Percentiles rank a stretch among this genome's conserved stretches.
Evolutionary conservation across 2,113 vertebrate species (phyloP).

Genomic region (Prochilodus magdalenae): DNA sequence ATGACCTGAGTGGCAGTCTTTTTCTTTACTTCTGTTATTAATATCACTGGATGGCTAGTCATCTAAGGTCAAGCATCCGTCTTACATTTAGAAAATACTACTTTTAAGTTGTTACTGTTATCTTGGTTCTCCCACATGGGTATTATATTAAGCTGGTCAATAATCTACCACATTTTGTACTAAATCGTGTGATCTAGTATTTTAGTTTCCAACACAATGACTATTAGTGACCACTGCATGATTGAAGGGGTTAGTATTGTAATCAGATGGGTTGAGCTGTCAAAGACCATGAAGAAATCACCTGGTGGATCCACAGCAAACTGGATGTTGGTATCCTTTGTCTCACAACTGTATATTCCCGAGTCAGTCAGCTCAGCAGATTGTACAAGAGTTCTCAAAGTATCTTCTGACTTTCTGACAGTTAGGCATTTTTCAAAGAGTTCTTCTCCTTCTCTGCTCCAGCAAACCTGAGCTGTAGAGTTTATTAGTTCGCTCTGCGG

Average conservation of each 20-base stretch:
- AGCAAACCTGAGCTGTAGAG: slow-evolving; percentile 64
- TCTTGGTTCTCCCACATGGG: background rate
- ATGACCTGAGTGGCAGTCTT: no score
- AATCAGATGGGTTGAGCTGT: slow-evolving; percentile 56
- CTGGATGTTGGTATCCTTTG: slow-evolving; percentile 71
- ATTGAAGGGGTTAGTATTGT: slow-evolving; percentile 61
- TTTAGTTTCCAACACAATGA: slow-evolving; percentile 43
- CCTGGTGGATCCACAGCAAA: slow-evolving; percentile 78
- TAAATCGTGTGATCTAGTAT: background rate
- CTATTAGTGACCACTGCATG: slow-evolving; percentile 68
- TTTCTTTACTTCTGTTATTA: background rate
- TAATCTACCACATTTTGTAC: background rate
- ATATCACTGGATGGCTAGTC: background rate
- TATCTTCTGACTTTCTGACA: slow-evolving; percentile 72
- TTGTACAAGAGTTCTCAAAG: slow-evolving; percentile 68
- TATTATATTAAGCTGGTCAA: background rate
- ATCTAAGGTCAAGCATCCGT: background rate
- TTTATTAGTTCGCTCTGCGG: slow-evolving; percentile 72
- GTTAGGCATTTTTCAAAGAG: slow-evolving; percentile 62
- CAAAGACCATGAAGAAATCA: slow-evolving; percentile 64
- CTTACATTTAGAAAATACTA: background rate
- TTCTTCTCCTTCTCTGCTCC: slow-evolving; percentile 71
- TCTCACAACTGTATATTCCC: slow-evolving; percentile 74
- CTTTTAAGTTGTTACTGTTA: background rate
- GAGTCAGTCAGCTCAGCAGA: slow-evolving; percentile 70